Conservation (phyloP, 2,113 vertebrate species). For the Salvelinus alpinus region DNA sequence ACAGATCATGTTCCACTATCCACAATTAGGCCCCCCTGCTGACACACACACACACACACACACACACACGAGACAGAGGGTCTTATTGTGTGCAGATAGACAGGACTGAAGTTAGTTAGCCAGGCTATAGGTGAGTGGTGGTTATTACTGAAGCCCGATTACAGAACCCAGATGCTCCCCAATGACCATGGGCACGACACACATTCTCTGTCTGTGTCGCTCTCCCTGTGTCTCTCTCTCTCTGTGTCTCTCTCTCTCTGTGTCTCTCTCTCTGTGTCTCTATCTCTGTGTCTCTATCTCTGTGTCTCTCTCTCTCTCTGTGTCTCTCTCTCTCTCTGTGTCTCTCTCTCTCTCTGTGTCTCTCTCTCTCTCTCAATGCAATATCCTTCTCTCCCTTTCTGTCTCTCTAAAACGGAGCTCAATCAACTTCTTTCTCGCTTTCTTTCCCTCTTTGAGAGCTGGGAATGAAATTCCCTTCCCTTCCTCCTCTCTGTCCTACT, state of each 20-base stretch:
- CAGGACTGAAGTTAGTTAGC: not conserved
- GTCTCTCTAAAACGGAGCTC: not conserved
- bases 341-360: too few relatives aligned
- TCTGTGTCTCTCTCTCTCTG: not conserved
- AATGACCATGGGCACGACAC: not conserved
- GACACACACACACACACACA: not conserved
- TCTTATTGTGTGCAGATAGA: not conserved
- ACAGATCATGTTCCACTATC: not conserved
- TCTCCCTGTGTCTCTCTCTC: not conserved
- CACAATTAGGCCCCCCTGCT: not conserved
- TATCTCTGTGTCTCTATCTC: too few relatives aligned
- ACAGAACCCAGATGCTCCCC: constrained; percentile 2
- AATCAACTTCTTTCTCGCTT: not conserved
- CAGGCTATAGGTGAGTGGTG: constrained; percentile 4
- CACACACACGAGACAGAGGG: not conserved
- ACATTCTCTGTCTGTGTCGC: not conserved
- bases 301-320: too few relatives aligned
- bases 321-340: too few relatives aligned
- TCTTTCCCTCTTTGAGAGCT: not conserved
- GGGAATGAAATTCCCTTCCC: too few relatives aligned
- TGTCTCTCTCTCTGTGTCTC: not conserved
- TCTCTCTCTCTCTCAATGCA: not conserved
- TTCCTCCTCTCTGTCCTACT: too few relatives aligned
- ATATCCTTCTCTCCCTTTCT: not conserved
- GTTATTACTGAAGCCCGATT: not conserved